These are phyloP conservation scores for Sebastes diploproa DNA, from an alignment of 2,797 vertebrate genomes.

Conservation along the genomic window DNA sequence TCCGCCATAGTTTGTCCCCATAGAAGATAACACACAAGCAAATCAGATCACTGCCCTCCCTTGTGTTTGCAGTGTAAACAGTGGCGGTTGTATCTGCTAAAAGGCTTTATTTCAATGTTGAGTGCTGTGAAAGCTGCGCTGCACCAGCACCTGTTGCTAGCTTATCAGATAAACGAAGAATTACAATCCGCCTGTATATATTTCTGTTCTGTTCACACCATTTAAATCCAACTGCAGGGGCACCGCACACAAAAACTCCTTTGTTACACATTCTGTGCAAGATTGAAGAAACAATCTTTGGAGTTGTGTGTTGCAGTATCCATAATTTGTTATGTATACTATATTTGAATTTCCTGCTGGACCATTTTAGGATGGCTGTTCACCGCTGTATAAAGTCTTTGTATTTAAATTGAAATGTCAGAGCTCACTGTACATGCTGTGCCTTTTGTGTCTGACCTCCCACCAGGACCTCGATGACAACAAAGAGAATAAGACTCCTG, in stretches of 20 bases:
- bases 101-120: conserved; percentile 47
- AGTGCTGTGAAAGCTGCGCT: conserved; percentile 40
- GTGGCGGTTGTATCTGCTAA: conserved; percentile 38
- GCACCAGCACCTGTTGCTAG: conserved; percentile 41
- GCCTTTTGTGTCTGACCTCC: conserved; percentile 53
- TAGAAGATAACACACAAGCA: conserved; percentile 51
- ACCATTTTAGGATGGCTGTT: background rate
- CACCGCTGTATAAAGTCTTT: background rate
- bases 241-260: background rate
- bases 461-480: conserved; percentile 74
- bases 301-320: background rate
- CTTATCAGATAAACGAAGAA: conserved; percentile 42
- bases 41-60: conserved; percentile 60
- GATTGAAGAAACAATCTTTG: background rate
- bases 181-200: conserved; percentile 12
- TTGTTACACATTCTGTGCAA: background rate
- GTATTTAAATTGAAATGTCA: conserved; percentile 16
- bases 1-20: conserved; percentile 29
- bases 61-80: conserved; percentile 71
- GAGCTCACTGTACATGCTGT: conserved; percentile 32
- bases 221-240: background rate
- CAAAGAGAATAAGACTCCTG: conserved; percentile 60
- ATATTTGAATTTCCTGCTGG: background rate
- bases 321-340: background rate
- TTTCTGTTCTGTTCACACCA: conserved; percentile 10